A percentile compares a stretch with the other conserved stretches of the same genome.
These are phyloP conservation scores for Labrus mixtus DNA, from an alignment of 2,113 vertebrate genomes.

Conservation along the genomic window DNA sequence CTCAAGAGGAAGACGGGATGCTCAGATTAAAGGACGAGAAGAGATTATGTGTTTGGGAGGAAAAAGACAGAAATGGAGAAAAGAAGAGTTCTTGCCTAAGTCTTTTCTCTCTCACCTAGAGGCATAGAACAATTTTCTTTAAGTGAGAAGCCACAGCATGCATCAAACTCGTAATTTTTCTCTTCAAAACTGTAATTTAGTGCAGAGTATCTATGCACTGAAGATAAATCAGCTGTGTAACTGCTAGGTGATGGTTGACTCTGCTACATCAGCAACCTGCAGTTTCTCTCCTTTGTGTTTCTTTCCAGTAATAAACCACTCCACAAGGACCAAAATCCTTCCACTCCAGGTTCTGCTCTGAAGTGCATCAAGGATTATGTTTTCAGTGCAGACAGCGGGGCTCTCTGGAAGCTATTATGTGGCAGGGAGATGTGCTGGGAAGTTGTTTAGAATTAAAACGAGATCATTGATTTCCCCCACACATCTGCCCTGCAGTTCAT, in stretches of 20 bases:
- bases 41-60: not conserved
- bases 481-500: slow-evolving; percentile 52
- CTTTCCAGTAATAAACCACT: not conserved
- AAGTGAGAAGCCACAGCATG: slow-evolving; percentile 15
- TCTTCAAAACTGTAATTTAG: slow-evolving; percentile 66
- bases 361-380: not conserved
- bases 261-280: slow-evolving; percentile 31
- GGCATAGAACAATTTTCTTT: slow-evolving; percentile 4
- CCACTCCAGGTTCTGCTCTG: not conserved
- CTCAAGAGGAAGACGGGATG: slow-evolving; percentile 4
- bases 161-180: slow-evolving; percentile 62
- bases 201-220: slow-evolving; percentile 1
- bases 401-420: slow-evolving; percentile 69
- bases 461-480: slow-evolving; percentile 24
- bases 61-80: slow-evolving; percentile 4
- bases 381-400: slow-evolving; percentile 5
- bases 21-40: slow-evolving; percentile 25
- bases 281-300: not conserved
- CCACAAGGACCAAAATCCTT: not conserved
- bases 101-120: slow-evolving; percentile 23
- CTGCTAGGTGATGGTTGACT: slow-evolving; percentile 37
- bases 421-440: slow-evolving; percentile 20
- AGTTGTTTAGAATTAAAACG: slow-evolving; percentile 53
- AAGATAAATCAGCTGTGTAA: slow-evolving; percentile 68
- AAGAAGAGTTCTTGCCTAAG: slow-evolving; percentile 1